A percentile compares a stretch with the other conserved stretches of the same genome.
Conservation (phyloP, 2,888 invertebrate genomes). For the Cheilosia pagana region DNA sequence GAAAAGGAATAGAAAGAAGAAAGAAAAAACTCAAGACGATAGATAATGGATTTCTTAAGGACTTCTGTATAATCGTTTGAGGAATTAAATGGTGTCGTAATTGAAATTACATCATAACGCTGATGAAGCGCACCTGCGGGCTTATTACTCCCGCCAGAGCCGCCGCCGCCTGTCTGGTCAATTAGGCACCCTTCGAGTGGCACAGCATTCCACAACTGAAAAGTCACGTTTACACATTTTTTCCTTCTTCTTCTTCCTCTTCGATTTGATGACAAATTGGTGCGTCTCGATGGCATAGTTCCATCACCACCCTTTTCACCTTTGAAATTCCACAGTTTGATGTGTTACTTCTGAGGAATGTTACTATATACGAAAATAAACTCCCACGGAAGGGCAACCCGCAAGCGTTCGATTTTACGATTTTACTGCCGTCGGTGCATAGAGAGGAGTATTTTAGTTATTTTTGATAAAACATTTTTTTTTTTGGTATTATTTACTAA, state of each 20-base stretch:
- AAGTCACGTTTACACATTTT: constrained; percentile 39
- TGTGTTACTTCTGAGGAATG: constrained; percentile 31
- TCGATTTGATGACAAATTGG: constrained; percentile 35
- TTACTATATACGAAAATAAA: constrained; percentile 35
- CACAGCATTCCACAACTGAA: constrained; percentile 14
- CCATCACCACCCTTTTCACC: constrained; percentile 8
- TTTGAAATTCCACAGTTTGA: constrained; percentile 40
- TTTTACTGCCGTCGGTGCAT: not conserved
- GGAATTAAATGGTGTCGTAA: constrained; percentile 44
- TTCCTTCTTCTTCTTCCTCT: too few species aligned
- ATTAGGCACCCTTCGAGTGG: constrained; percentile 35
- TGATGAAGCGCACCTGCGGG: constrained; percentile 7
- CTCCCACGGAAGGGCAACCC: constrained; percentile 21
- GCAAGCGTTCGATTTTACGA: constrained; percentile 14
- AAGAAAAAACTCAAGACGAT: constrained; percentile 1
- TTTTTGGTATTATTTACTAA: constrained; percentile 16
- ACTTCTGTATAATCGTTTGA: constrained; percentile 29
- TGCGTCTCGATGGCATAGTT: constrained; percentile 42
- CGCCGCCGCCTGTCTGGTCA: constrained; percentile 50
- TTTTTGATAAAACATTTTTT: not conserved
- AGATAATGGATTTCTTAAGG: constrained; percentile 21
- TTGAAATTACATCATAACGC: constrained; percentile 48
- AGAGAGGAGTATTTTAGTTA: constrained; percentile 24
- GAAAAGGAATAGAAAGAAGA: not conserved
- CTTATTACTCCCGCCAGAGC: not conserved